These are phyloP conservation scores for Sphyrna mokarran DNA, from an alignment of 2,113 vertebrate genomes.

Conservation along the genomic window DNA sequence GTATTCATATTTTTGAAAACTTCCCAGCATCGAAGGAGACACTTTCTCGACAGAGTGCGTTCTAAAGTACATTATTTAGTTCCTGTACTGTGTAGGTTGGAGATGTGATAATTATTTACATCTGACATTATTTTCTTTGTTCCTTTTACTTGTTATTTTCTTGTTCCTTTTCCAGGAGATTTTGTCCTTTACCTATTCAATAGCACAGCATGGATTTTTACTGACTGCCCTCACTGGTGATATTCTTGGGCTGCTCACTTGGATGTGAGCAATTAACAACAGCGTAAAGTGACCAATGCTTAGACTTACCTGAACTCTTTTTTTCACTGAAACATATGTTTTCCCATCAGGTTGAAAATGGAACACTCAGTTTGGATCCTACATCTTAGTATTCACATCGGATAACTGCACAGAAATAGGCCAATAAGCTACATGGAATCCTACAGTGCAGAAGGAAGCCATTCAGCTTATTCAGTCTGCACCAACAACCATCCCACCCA, in stretches of 20 bases:
- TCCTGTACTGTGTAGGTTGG: background rate
- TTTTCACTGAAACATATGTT: background rate
- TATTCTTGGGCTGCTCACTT: background rate
- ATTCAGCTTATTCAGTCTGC: too few species aligned
- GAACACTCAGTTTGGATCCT: background rate
- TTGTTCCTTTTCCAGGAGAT: background rate
- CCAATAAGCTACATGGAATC: background rate
- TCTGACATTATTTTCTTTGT: background rate
- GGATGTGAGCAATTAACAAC: background rate
- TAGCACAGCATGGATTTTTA: background rate
- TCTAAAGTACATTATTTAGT: background rate
- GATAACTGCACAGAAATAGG: background rate
- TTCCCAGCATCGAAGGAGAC: background rate
- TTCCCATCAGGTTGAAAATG: background rate
- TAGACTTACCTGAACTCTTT: background rate
- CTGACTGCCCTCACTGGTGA: background rate
- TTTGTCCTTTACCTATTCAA: background rate
- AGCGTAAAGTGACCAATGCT: background rate
- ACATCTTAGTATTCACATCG: background rate
- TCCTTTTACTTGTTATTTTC: background rate
- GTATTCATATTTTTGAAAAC: background rate
- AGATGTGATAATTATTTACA: background rate
- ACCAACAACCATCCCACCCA: too few species aligned
- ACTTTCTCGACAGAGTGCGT: background rate
- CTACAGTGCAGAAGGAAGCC: too few species aligned